These are phyloP conservation scores for Raphicerus campestris DNA, from an alignment of 2,113 vertebrate species.

Conservation along the genomic window DNA sequence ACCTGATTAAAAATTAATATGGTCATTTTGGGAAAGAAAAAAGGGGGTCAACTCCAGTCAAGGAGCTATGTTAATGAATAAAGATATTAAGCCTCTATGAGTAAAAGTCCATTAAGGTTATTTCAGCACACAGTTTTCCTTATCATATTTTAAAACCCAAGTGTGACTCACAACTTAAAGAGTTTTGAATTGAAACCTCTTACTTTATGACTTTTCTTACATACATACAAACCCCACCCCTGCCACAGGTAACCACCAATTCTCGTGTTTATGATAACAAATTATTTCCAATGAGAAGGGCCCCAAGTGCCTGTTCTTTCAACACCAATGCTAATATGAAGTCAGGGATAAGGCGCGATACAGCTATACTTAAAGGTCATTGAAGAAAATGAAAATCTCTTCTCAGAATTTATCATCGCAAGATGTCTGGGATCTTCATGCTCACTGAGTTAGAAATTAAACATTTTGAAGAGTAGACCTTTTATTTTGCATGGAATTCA, in stretches of 20 bases:
- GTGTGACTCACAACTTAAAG: background rate
- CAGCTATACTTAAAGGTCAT: background rate
- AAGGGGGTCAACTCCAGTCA: background rate
- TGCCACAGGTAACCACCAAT: background rate
- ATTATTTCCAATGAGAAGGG: background rate
- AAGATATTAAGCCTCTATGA: constrained; percentile 19
- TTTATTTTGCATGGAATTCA: background rate
- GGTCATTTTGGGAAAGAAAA: background rate
- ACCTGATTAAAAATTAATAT: constrained; percentile 43
- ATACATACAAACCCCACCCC: background rate
- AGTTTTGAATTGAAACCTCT: background rate
- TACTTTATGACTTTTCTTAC: background rate
- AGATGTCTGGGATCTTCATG: background rate
- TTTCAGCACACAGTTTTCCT: background rate
- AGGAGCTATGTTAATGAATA: constrained; percentile 8
- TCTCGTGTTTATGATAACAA: background rate
- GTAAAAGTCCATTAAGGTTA: background rate
- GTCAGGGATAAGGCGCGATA: background rate
- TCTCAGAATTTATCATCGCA: background rate
- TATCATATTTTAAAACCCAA: background rate
- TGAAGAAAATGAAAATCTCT: background rate
- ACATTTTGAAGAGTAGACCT: background rate
- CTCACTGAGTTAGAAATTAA: background rate
- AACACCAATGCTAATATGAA: background rate
- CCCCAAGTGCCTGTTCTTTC: background rate